These are phyloP conservation scores for Macrochelys suwanniensis DNA, from an alignment of 2,797 vertebrate genomes.

Conservation along the genomic window DNA sequence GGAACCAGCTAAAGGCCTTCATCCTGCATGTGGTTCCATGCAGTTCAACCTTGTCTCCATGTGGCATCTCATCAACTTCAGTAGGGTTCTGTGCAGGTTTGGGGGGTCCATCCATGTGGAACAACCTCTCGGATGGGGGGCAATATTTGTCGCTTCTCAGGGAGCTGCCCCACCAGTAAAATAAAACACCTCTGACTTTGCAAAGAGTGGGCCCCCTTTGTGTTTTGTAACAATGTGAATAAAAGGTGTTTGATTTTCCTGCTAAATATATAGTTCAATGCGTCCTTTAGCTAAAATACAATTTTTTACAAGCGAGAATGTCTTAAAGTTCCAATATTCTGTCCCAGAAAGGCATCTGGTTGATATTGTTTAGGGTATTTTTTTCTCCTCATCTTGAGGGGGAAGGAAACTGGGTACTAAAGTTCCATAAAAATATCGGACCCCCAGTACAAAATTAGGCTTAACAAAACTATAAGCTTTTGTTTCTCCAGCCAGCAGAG, in stretches of 20 bases:
- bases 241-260: background rate
- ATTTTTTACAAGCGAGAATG: background rate
- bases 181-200: background rate
- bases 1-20: background rate
- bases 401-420: background rate
- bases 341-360: fast-evolving
- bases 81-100: background rate
- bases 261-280: background rate
- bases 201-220: background rate
- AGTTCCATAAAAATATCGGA: conserved; percentile 30
- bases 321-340: fast-evolving
- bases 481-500: conserved; percentile 63
- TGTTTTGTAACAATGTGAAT: background rate
- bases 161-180: background rate
- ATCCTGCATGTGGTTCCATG: background rate
- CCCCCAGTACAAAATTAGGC: background rate
- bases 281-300: background rate
- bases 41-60: background rate
- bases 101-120: background rate
- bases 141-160: background rate
- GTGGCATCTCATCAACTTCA: background rate
- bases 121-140: background rate
- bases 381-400: background rate
- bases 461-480: conserved; percentile 55
- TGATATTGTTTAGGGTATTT: conserved; percentile 10